phyloP scores from a whole-genome alignment of 1,140 invertebrate genomes.

The Plutomurus gul region DNA sequence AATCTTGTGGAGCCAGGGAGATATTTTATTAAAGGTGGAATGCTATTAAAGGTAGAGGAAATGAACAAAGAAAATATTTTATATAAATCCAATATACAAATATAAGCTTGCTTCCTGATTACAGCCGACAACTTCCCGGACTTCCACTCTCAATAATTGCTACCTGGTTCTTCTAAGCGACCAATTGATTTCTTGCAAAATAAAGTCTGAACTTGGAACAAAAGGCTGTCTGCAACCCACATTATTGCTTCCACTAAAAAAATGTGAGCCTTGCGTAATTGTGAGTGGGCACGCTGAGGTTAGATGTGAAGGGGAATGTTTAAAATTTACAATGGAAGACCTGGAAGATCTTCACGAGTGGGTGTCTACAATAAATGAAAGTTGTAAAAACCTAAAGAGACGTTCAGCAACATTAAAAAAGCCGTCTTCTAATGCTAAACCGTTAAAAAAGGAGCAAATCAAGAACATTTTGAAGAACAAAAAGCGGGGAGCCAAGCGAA shows the following conservation, averaged over 20 bases:
- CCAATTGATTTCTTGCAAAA: conserved; percentile 49
- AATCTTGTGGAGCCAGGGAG: conserved; percentile 49
- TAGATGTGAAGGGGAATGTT: conserved; percentile 37
- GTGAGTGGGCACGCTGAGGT: conserved; percentile 1
- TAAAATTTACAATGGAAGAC: conserved; percentile 37
- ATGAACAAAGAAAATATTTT: neutral
- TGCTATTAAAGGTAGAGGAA: neutral
- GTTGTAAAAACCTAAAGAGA: conserved; percentile 24
- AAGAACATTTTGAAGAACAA: conserved; percentile 28
- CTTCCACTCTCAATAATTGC: conserved; percentile 17
- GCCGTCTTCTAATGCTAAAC: conserved; percentile 31
- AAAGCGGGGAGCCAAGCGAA: conserved; percentile 15
- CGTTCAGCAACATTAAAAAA: conserved; percentile 45
- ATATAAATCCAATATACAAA: neutral
- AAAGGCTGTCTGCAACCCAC: conserved; percentile 36
- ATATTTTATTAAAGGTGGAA: conserved; percentile 42
- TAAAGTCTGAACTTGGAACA: conserved; percentile 45
- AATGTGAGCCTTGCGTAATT: neutral
- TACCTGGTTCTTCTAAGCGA: conserved; percentile 49
- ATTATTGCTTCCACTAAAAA: conserved; percentile 45
- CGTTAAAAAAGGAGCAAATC: conserved; percentile 42
- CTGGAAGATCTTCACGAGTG: conserved; percentile 43
- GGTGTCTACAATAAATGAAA: conserved; percentile 34
- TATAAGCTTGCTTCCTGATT: neutral
- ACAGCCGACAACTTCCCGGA: neutral